A percentile compares a stretch with the other conserved stretches of the same genome.
Conservation (phyloP, 2,113 vertebrate genomes). For the Melospiza georgiana region DNA sequence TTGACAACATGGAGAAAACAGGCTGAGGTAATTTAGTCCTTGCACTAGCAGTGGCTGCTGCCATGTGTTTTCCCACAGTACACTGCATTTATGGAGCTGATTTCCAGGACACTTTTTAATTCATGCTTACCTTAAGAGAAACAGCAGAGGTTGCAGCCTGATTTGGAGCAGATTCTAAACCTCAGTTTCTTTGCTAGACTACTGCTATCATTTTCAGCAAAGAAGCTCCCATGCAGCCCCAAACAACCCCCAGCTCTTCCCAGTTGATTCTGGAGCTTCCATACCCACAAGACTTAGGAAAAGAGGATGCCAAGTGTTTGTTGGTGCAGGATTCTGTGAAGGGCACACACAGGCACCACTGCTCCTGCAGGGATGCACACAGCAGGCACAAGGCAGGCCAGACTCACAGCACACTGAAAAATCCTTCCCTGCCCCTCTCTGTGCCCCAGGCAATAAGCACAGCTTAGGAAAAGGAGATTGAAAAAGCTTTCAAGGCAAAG, state of each 20-base stretch:
- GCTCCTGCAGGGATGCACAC: neutral
- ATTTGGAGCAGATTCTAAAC: neutral
- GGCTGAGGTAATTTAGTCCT: neutral
- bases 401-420: neutral
- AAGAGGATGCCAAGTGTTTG: neutral
- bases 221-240: neutral
- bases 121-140: neutral
- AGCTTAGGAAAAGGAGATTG: neutral
- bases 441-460: neutral
- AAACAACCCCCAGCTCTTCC: neutral
- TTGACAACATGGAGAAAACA: neutral
- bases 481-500: neutral
- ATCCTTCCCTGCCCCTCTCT: neutral
- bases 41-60: neutral
- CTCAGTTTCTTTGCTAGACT: neutral
- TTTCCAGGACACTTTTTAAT: neutral
- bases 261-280: neutral
- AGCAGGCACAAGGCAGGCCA: neutral
- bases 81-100: neutral
- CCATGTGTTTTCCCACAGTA: rapidly evolving
- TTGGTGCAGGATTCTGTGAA: neutral
- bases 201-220: neutral
- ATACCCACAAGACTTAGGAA: neutral
- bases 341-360: neutral
- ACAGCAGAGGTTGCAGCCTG: neutral